Evolutionary conservation across 1,140 invertebrate species (phyloP).

Genomic region (Zaprionus inermis): DNA sequence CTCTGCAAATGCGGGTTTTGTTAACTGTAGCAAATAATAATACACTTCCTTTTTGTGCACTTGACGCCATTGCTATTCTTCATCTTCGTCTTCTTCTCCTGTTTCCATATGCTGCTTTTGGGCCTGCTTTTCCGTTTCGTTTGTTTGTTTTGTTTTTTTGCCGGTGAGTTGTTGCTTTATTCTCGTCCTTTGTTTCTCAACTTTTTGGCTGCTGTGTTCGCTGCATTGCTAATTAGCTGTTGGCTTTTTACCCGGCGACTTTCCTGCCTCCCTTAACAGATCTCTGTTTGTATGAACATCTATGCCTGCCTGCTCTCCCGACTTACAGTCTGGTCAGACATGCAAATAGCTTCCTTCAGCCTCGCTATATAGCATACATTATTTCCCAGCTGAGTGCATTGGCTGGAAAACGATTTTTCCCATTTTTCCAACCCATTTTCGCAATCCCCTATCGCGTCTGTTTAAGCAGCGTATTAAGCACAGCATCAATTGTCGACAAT

Average conservation of each 20-base stretch:
- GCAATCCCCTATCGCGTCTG: conserved; percentile 1
- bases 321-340: not conserved
- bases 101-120: conserved; percentile 18
- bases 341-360: not conserved
- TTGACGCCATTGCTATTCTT: conserved; percentile 38
- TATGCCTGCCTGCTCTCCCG: not conserved
- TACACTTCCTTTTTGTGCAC: conserved; percentile 48
- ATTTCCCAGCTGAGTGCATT: not conserved
- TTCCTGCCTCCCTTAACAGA: not conserved
- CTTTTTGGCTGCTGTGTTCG: conserved; percentile 26
- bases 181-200: conserved; percentile 26
- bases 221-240: conserved; percentile 54
- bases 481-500: conserved; percentile 30
- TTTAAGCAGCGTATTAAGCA: conserved; percentile 34
- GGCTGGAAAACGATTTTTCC: not conserved
- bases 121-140: conserved; percentile 21
- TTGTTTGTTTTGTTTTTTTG: conserved; percentile 33
- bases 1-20: conserved; percentile 39
- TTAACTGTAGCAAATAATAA: conserved; percentile 63
- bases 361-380: not conserved
- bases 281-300: too few species aligned
- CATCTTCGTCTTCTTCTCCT: conserved; percentile 16
- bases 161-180: conserved; percentile 26
- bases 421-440: not conserved
- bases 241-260: conserved; percentile 1